Evolutionary conservation across 2,113 vertebrate species (phyloP), one percentile per base, ranked within the genome.

Genomic region (Lophotis ruficrista): DNA sequence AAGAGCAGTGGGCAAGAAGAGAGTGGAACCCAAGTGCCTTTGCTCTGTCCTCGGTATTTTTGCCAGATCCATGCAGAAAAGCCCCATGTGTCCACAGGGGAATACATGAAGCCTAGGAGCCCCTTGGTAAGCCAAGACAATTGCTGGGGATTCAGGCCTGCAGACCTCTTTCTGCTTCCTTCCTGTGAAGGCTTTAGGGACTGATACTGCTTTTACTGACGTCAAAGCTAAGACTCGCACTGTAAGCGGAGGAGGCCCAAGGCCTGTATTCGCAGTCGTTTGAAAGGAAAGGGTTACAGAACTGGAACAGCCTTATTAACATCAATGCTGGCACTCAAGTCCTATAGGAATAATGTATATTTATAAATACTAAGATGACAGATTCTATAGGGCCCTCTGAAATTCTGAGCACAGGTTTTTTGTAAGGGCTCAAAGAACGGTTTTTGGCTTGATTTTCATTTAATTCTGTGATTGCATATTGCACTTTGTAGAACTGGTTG

Each of bases 401-500:
- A 94, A 97, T 96, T 96, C 93, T 85, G 73, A 93, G 71, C 71
- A 66, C 33, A 48, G 9, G 47, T 70, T 58, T 91, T 60, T 88
- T 61, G 41, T 89, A 90, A 91, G 33, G 69, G 48, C 89, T 96
- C 82, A 93, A 88, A 81, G 62, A 79, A 94, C 47, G 23, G 28
- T 12, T 85, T 80, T 97, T 94, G 70, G 48, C 64, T 95, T 87
- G 70, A 89, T 94, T 96, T 96, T 93, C 60, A 85, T 94, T 97
- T 97, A 89, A 97, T 86, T 47, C 83, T 83, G 21, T 91, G 66
- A 91, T 87, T 94, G 85, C 48, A 60, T 89, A 94, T 98, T 95
- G 79, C 43, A 84, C 69, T 93, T 96, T 92, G 43, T 96, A 99
- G 99, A 98, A 76, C 97, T 94, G 96, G 98, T 98, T 83, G 90